Conservation (phyloP, 1,140 invertebrate genomes). For the Aphelenchoides fujianensis region DNA sequence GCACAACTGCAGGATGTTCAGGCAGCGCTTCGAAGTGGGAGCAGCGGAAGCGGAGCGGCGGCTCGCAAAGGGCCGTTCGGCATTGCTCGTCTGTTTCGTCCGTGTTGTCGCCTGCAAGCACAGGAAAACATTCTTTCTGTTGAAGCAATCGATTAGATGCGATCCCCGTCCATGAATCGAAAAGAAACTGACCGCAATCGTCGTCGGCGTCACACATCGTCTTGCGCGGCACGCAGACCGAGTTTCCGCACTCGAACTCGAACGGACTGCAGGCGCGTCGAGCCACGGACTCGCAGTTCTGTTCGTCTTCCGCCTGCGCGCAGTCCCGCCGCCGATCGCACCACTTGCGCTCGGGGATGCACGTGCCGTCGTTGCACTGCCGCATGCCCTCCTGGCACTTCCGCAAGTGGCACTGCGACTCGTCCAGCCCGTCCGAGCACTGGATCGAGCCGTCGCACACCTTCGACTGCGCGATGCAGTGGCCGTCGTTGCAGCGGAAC, state of each 20-base stretch:
- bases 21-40: constrained; percentile 55
- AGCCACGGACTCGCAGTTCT: constrained; percentile 43
- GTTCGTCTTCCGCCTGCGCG: constrained; percentile 58
- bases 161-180: not conserved
- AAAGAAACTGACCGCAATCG: constrained; percentile 39
- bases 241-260: constrained; percentile 59
- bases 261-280: constrained; percentile 49
- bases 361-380: constrained; percentile 60
- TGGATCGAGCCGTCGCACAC: constrained; percentile 59
- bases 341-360: constrained; percentile 56
- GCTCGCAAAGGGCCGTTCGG: constrained; percentile 54
- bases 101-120: constrained; percentile 49
- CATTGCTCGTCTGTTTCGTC: constrained; percentile 58
- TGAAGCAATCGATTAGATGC: not conserved
- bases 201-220: constrained; percentile 56
- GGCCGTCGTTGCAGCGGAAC: constrained; percentile 87
- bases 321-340: constrained; percentile 54
- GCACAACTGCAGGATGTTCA: constrained; percentile 58
- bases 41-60: constrained; percentile 59
- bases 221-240: constrained; percentile 56
- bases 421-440: constrained; percentile 60
- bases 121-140: not conserved
- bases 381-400: constrained; percentile 45
- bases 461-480: constrained; percentile 78
- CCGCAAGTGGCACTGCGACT: constrained; percentile 55